phyloP scores from a whole-genome alignment of 2,113 vertebrate species.

The Mionectes macconnelli region DNA sequence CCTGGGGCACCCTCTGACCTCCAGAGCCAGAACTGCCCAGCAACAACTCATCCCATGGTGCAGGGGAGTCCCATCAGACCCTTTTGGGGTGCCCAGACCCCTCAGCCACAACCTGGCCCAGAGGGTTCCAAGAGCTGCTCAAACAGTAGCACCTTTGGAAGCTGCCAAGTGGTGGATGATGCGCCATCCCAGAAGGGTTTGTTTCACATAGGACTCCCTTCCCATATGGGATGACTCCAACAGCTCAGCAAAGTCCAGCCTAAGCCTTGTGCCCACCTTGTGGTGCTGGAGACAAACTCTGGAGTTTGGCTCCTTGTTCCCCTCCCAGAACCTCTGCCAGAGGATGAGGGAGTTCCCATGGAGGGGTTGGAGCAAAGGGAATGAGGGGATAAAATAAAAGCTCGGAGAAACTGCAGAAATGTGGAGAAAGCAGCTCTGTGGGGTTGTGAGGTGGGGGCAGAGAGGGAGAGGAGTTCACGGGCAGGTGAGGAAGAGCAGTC shows the following conservation, averaged over 20 bases:
- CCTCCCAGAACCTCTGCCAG: not conserved
- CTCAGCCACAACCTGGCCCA: too few species aligned
- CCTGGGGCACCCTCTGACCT: not conserved
- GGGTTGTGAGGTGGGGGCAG: not conserved
- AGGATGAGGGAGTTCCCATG: not conserved
- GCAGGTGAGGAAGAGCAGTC: not conserved
- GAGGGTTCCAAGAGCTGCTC: not conserved
- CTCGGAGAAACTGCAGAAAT: not conserved
- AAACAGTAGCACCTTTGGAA: not conserved
- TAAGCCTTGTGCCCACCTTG: too few species aligned
- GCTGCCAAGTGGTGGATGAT: not conserved
- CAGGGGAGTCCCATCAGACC: not conserved
- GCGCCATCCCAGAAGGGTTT: not conserved
- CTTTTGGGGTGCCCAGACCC: rapidly evolving
- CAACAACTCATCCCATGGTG: rapidly evolving
- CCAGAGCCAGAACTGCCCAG: not conserved
- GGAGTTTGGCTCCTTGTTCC: not conserved
- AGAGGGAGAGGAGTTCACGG: not conserved
- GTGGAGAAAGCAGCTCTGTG: not conserved
- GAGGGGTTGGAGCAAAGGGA: not conserved
- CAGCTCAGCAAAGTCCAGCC: not conserved
- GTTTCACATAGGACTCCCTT: not conserved
- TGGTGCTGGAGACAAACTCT: not conserved
- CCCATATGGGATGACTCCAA: rapidly evolving
- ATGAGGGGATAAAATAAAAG: not conserved